phyloP scores from a whole-genome alignment of 2,797 vertebrate species.

The Tympanoctomys barrerae region DNA sequence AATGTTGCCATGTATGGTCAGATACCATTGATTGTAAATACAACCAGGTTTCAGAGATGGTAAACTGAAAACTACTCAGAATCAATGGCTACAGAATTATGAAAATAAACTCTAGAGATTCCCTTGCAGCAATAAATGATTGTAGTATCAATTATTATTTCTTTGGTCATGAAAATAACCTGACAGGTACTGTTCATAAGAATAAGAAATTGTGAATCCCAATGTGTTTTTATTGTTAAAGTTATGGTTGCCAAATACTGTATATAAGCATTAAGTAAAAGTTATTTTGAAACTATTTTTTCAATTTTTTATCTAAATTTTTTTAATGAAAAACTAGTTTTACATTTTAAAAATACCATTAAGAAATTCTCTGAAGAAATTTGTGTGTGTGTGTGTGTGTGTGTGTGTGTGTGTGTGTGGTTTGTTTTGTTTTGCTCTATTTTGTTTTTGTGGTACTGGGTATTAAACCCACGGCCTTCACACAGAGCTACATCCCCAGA shows the following conservation, averaged over 20 bases:
- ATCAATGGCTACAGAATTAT: not conserved
- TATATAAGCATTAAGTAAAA: not conserved
- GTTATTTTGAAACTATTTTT: not conserved
- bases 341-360: slow-evolving; percentile 15
- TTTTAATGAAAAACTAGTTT: slow-evolving; percentile 3
- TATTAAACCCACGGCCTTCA: not conserved
- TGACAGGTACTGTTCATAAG: not conserved
- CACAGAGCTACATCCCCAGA: not conserved
- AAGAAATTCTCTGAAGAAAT: slow-evolving; percentile 1
- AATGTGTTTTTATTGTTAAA: slow-evolving; percentile 4
- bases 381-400: not conserved
- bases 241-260: not conserved
- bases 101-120: not conserved
- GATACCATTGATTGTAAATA: not conserved
- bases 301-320: not conserved
- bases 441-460: not conserved
- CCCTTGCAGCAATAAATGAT: not conserved
- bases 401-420: not conserved
- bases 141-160: not conserved
- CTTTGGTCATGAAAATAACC: not conserved
- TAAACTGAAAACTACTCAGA: not conserved
- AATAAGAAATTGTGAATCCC: slow-evolving; percentile 21
- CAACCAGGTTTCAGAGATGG: not conserved
- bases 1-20: not conserved
- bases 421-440: not conserved